These are phyloP conservation scores for Drosophila trapezifrons DNA, from an alignment of 1,140 invertebrate species.

Conservation along the genomic window DNA sequence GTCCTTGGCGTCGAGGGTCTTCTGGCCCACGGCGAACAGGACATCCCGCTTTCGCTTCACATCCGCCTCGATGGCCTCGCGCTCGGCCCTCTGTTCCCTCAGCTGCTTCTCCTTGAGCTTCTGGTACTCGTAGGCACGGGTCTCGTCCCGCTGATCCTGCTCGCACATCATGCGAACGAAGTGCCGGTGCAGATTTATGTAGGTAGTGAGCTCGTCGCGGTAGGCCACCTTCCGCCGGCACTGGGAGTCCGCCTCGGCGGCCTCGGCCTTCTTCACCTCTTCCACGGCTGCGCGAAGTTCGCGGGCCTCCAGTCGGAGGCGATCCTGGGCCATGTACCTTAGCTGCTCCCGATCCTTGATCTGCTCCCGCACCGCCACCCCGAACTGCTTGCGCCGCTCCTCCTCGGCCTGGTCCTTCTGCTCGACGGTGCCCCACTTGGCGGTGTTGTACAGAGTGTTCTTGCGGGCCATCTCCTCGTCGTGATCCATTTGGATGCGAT, in stretches of 20 bases:
- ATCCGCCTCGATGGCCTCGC: conserved; percentile 51
- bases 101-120: conserved; percentile 55
- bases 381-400: conserved; percentile 50
- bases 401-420: conserved; percentile 41
- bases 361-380: conserved; percentile 60
- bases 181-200: conserved; percentile 49
- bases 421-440: conserved; percentile 59
- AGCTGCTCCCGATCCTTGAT: conserved; percentile 59
- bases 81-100: conserved; percentile 32
- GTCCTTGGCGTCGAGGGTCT: conserved; percentile 61
- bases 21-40: conserved; percentile 56
- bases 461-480: conserved; percentile 52
- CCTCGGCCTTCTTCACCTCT: conserved; percentile 49
- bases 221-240: conserved; percentile 41
- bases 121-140: conserved; percentile 53
- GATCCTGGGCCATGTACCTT: conserved; percentile 61
- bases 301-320: conserved; percentile 39
- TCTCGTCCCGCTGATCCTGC: conserved; percentile 64
- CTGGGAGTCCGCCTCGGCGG: conserved; percentile 19
- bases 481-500: conserved; percentile 35
- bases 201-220: conserved; percentile 58
- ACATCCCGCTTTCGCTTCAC: conserved; percentile 48
- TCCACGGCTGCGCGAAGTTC: conserved; percentile 46
- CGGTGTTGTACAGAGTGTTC: conserved; percentile 53
- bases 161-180: conserved; percentile 60